phyloP scores from a whole-genome alignment of 2,797 vertebrate genomes.

The Vireo griseus region DNA sequence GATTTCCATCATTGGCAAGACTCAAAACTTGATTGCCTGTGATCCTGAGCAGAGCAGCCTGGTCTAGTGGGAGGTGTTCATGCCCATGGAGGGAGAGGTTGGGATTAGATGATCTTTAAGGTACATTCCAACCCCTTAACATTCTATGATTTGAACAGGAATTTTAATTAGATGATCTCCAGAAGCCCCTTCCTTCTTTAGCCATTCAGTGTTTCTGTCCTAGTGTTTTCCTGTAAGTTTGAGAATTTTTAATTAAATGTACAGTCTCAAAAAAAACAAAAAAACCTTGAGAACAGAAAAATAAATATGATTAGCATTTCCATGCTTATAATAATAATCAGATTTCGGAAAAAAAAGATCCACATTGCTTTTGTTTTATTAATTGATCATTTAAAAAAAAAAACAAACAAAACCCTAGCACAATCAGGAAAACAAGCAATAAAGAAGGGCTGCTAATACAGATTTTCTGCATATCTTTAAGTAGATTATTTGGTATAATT shows the following conservation, averaged over 20 bases:
- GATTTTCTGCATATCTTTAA: neutral
- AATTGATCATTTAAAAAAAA: neutral
- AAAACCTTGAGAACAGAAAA: accelerated
- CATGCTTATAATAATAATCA: neutral
- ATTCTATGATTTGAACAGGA: neutral
- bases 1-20: neutral
- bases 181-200: neutral
- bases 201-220: neutral
- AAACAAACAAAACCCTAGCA: neutral
- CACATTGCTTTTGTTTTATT: neutral
- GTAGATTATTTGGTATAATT: neutral
- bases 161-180: neutral
- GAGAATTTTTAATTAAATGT: neutral
- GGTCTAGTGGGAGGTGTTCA: neutral
- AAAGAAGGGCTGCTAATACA: neutral
- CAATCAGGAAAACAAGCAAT: neutral
- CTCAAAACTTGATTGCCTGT: neutral
- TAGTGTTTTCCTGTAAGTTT: neutral
- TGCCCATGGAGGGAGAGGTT: neutral
- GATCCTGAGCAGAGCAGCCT: neutral
- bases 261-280: neutral
- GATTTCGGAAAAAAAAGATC: neutral
- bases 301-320: neutral
- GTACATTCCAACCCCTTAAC: neutral
- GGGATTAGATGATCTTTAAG: neutral